Evolutionary conservation across 2,113 vertebrate genomes (phyloP), one percentile per base, ranked within the genome.

Genomic region (Caranx melampygus): DNA sequence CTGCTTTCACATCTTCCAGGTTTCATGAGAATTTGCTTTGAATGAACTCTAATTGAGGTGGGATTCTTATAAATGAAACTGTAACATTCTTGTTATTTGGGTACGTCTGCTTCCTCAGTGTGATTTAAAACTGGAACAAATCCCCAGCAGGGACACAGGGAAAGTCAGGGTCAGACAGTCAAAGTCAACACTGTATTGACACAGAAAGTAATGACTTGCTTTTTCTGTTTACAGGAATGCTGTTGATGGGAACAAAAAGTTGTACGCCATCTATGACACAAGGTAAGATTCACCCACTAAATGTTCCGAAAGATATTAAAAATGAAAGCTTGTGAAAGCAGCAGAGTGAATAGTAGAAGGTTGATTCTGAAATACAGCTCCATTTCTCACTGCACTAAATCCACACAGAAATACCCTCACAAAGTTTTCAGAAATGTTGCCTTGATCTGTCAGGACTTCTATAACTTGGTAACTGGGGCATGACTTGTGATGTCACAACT

Each of bases 221-320:
- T 52, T 62, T 82, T 52, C 92, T 92, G 72, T 93, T 95, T 92
- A 59, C 91, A 99, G 97, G 97, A 97, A 98, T 55, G 96, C 97
- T 42, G 95, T 96, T 65, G 96, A 97, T 85, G 97, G 97, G 89
- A 97, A 98, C 91, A 97, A 97, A 86, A 97, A 96, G 90, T 90
- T 98, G n/a, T 97, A 96, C 71, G 95, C 96, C 71, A 96, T 99
- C 93, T 99, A 98, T 82, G 97, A 98, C 62, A 97, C 96, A 40
- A 97, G 97, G 97, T 99, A 88, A 95, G 96, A 79, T 54, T 31
- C 67, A 42, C 21, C 45, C 15, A 18, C 26, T 52, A 6, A 60
- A 65, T 44, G 49, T 15, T 10, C 45, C 31, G 31, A 14, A 58
- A 8, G 31, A 7, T 4, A 49, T 45, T 1, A 31, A 60, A 54